Evolutionary conservation across 2,888 invertebrate species (phyloP).

Genomic region (Drosophila barbarae): DNA sequence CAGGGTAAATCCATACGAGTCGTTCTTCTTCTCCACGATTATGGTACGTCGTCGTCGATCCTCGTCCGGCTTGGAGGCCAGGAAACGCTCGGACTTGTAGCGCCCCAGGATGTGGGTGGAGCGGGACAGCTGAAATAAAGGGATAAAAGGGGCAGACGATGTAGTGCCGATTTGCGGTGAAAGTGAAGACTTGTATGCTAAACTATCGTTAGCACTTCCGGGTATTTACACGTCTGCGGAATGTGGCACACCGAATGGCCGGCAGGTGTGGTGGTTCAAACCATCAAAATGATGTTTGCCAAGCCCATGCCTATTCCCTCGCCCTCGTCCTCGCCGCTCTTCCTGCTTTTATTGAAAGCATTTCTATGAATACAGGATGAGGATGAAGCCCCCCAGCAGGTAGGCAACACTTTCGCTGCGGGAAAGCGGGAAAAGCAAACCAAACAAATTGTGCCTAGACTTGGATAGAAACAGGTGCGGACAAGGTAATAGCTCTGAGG

Average conservation of each 20-base stretch:
- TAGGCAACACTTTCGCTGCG: slow-evolving; percentile 64
- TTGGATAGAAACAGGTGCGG: slow-evolving; percentile 15
- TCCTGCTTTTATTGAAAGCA: slow-evolving; percentile 48
- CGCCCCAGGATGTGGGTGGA: slow-evolving; percentile 85
- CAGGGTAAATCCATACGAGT: slow-evolving; percentile 95
- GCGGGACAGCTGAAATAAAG: slow-evolving; percentile 62
- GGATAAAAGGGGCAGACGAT: slow-evolving; percentile 1
- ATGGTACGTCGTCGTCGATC: slow-evolving; percentile 94
- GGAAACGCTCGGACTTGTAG: slow-evolving; percentile 85
- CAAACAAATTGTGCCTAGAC: slow-evolving; percentile 16
- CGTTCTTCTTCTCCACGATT: slow-evolving; percentile 93
- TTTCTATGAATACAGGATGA: slow-evolving; percentile 66
- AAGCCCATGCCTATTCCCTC: slow-evolving; percentile 22
- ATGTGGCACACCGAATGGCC: slow-evolving; percentile 64
- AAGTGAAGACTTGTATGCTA: slow-evolving; percentile 24
- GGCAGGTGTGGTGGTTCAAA: slow-evolving; percentile 34
- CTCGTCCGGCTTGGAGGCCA: slow-evolving; percentile 87
- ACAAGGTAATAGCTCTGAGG: slow-evolving; percentile 4
- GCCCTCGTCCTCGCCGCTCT: slow-evolving; percentile 29
- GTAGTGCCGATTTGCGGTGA: slow-evolving; percentile 16
- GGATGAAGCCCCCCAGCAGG: slow-evolving; percentile 22
- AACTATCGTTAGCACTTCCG: slow-evolving; percentile 39
- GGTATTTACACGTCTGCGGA: slow-evolving; percentile 34
- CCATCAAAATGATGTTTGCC: slow-evolving; percentile 47
- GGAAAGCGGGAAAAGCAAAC: slow-evolving; percentile 22